phyloP scores from a whole-genome alignment of 92 coral and sea anemone genomes.

The Epizoanthus illoricatus region DNA sequence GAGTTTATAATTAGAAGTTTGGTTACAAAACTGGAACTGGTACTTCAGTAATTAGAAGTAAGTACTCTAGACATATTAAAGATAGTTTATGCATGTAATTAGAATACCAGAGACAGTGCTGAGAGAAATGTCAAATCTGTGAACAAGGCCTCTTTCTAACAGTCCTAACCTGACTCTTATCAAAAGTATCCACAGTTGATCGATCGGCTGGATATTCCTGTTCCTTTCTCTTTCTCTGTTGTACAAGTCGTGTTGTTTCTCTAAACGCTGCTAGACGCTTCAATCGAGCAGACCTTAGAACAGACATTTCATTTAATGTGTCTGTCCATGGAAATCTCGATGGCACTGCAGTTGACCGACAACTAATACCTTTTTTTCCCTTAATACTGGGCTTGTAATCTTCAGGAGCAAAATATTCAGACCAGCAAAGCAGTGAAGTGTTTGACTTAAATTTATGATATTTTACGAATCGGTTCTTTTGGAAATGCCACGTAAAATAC shows the following conservation, averaged over 20 bases:
- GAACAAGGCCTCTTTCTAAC: constrained; percentile 46
- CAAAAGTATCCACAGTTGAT: constrained; percentile 49
- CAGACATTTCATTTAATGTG: no score
- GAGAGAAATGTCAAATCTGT: constrained; percentile 42
- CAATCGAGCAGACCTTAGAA: no score
- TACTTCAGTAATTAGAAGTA: no score
- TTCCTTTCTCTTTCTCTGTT: constrained; percentile 41
- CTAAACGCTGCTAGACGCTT: no score
- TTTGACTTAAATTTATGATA: no score
- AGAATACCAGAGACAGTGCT: constrained; percentile 47
- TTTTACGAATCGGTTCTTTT: no score
- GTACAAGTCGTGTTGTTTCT: constrained; percentile 1
- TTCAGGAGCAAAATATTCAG: constrained; percentile 31
- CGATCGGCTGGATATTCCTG: constrained; percentile 38
- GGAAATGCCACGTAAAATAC: no score
- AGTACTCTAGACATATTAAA: no score
- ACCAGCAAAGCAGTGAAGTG: constrained; percentile 29
- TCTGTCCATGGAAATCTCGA: no score
- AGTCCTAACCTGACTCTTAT: constrained; percentile 12
- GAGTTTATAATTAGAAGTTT: no score
- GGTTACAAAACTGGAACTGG: no score
- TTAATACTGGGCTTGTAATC: constrained; percentile 7
- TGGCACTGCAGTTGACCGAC: no score
- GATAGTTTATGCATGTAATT: constrained; percentile 52
- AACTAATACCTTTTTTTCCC: neutral